phyloP scores from a whole-genome alignment of 2,113 vertebrate species.

The Solea senegalensis region DNA sequence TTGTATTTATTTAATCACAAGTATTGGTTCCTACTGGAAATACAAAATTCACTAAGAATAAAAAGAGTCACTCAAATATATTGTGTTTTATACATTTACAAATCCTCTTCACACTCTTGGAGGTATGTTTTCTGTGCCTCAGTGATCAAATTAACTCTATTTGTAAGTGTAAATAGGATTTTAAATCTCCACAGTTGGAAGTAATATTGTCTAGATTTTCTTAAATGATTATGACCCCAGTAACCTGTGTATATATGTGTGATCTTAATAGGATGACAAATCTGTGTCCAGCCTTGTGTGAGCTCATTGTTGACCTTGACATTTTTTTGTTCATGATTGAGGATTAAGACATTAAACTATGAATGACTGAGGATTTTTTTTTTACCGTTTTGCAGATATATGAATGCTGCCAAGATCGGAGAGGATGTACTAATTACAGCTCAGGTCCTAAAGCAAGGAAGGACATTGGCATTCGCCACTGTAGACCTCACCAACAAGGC shows the following conservation, averaged over 20 bases:
- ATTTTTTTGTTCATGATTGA: not conserved
- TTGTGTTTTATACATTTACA: not conserved
- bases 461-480: slow-evolving; percentile 87
- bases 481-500: slow-evolving; percentile 93
- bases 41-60: no score
- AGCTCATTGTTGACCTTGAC: not conserved
- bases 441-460: slow-evolving; percentile 92
- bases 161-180: not conserved
- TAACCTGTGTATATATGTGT: not conserved
- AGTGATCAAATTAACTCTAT: not conserved
- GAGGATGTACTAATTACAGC: slow-evolving; percentile 94
- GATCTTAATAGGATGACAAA: not conserved
- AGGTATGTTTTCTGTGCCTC: no score
- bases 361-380: not conserved
- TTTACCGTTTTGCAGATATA: slow-evolving; percentile 82
- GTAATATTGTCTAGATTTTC: no score
- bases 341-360: no score
- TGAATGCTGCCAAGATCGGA: slow-evolving; percentile 92
- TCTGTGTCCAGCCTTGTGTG: not conserved
- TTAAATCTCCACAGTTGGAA: no score
- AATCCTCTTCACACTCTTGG: no score
- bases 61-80: no score
- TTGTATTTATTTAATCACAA: no score
- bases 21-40: no score
- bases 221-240: not conserved